phyloP scores from a whole-genome alignment of 2,888 invertebrate species.

The Ormyrus labotus region DNA sequence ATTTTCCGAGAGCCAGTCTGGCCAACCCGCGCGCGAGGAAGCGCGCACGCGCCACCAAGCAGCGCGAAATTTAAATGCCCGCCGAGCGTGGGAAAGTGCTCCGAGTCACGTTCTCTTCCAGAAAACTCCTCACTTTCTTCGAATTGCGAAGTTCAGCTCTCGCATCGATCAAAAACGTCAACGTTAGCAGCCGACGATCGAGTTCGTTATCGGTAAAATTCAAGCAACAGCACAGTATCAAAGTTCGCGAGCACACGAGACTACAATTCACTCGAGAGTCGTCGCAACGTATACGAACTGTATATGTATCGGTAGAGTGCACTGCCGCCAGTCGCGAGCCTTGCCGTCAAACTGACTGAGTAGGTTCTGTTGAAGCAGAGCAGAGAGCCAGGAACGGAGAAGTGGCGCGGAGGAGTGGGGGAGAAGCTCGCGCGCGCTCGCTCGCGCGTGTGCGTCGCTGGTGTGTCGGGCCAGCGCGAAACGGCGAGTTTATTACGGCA shows the following conservation, averaged over 20 bases:
- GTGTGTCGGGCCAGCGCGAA: conserved; percentile 46
- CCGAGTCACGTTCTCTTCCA: no score
- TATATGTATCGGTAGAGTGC: no score
- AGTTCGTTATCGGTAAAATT: no score
- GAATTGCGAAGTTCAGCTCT: no score
- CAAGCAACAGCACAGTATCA: no score
- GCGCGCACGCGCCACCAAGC: conserved; percentile 15
- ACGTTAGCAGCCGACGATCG: no score
- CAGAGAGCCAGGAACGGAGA: conserved; percentile 21
- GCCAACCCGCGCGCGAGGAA: conserved; percentile 73
- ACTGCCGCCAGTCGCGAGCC: conserved; percentile 1
- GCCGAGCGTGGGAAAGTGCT: not conserved
- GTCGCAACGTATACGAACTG: no score
- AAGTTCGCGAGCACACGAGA: no score
- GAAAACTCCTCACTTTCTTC: no score
- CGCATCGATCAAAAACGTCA: no score
- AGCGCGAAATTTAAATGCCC: conserved; percentile 41
- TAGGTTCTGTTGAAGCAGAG: not conserved
- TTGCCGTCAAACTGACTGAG: conserved; percentile 43
- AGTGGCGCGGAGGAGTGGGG: conserved; percentile 11
- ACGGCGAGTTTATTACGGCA: conserved; percentile 66
- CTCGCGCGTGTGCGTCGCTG: conserved; percentile 8
- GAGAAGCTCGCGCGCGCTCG: not conserved
- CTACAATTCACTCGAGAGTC: no score
- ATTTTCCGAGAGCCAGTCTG: conserved; percentile 81